Evolutionary conservation across 2,888 invertebrate species (phyloP).

Genomic region (Limnephilus rhombicus): DNA sequence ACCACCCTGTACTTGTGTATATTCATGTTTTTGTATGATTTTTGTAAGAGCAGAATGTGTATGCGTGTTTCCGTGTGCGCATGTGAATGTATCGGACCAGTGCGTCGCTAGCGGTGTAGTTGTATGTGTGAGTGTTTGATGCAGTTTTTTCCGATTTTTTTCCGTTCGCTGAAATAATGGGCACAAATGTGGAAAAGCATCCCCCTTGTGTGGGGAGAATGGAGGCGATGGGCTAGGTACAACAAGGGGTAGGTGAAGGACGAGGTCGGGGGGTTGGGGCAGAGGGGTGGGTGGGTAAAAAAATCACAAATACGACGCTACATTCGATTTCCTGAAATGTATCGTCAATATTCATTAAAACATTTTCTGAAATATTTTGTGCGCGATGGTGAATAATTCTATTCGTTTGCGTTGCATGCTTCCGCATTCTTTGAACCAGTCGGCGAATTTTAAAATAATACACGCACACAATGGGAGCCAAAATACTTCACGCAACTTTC

Average conservation of each 20-base stretch:
- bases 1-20: neutral
- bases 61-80: neutral
- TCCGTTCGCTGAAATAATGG: constrained; percentile 66
- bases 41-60: constrained; percentile 2
- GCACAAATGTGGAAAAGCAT: constrained; percentile 66
- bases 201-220: constrained; percentile 28
- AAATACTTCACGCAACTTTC: neutral
- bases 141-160: constrained; percentile 65
- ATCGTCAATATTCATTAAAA: constrained; percentile 1
- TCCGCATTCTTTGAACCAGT: neutral
- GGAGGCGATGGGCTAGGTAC: constrained; percentile 50
- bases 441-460: neutral
- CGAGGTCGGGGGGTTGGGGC: constrained; percentile 1
- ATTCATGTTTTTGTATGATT: constrained; percentile 31
- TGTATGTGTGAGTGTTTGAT: constrained; percentile 58
- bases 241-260: constrained; percentile 48
- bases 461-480: neutral
- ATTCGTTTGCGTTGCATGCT: neutral
- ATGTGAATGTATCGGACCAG: constrained; percentile 16
- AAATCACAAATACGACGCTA: constrained; percentile 25
- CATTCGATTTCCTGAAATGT: constrained; percentile 12
- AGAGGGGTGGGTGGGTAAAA: neutral
- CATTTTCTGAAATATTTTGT: constrained; percentile 6
- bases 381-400: neutral
- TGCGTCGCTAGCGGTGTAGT: constrained; percentile 13